Conservation (phyloP, 2,113 vertebrate genomes). For the Microcebus lehilahytsara region DNA sequence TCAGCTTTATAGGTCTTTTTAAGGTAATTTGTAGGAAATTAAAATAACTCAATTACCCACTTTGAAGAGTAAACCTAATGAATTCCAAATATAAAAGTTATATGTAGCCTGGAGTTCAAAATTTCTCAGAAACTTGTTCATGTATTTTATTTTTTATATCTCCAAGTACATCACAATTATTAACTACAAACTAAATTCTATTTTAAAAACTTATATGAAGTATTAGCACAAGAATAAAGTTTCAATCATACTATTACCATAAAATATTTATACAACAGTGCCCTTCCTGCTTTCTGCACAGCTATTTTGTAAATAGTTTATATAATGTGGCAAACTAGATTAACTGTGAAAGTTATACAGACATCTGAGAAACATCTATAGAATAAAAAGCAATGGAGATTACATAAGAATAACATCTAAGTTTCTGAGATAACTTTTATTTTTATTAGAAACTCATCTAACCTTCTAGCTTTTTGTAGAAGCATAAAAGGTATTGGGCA, state of each 20-base stretch:
- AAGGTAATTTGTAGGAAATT: slow-evolving; percentile 13
- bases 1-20: neutral
- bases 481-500: slow-evolving; percentile 8
- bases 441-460: slow-evolving; percentile 65
- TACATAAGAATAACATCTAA: neutral
- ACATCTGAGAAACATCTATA: neutral
- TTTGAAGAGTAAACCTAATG: slow-evolving; percentile 38
- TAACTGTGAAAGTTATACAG: slow-evolving; percentile 55
- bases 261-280: slow-evolving; percentile 28
- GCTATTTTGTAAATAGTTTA: slow-evolving; percentile 48
- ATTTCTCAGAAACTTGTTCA: slow-evolving; percentile 50
- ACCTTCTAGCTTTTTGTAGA: slow-evolving; percentile 54
- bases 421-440: slow-evolving; percentile 54
- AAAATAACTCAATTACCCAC: neutral
- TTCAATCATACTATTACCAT: neutral
- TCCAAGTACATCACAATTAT: slow-evolving; percentile 34
- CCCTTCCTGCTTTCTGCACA: slow-evolving; percentile 15
- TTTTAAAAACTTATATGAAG: slow-evolving; percentile 52
- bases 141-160: slow-evolving; percentile 16
- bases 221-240: slow-evolving; percentile 33
- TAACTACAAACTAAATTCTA: neutral
- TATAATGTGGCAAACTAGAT: neutral
- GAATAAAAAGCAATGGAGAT: slow-evolving; percentile 19
- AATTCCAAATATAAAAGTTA: slow-evolving; percentile 31
- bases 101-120: neutral